Conservation (phyloP, 92 coral and sea anemone genomes). For the Epizoanthus rinbou region DNA sequence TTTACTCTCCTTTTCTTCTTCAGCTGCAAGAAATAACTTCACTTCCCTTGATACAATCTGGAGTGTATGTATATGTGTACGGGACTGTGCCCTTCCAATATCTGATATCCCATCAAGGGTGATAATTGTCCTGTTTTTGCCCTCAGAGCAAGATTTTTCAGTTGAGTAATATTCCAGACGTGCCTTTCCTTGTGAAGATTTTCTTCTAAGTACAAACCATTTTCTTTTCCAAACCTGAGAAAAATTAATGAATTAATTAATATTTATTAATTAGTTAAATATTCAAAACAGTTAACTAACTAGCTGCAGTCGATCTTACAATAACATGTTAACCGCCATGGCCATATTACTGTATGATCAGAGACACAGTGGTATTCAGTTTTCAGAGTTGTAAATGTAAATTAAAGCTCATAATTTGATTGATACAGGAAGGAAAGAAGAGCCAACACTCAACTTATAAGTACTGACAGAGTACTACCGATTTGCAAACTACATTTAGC, state of each 20-base stretch:
- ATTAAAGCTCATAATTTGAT: no score
- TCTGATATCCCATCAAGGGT: slow-evolving; percentile 81
- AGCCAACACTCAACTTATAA: no score
- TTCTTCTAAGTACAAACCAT: slow-evolving; percentile 93
- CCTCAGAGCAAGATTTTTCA: slow-evolving; percentile 87
- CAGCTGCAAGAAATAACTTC: slow-evolving; percentile 85
- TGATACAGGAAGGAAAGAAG: no score
- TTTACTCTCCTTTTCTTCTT: slow-evolving; percentile 67
- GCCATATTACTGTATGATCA: no score
- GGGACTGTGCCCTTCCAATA: slow-evolving; percentile 78
- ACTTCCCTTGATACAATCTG: slow-evolving; percentile 76
- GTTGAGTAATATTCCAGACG: slow-evolving; percentile 90
- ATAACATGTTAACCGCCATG: no score
- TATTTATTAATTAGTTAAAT: neutral
- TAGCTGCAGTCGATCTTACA: no score
- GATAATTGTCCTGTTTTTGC: slow-evolving; percentile 82
- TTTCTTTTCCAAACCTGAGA: slow-evolving; percentile 94
- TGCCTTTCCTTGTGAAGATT: slow-evolving; percentile 79
- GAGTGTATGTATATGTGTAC: slow-evolving; percentile 80
- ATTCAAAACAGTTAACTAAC: no score
- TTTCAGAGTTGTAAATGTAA: no score
- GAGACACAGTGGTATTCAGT: no score
- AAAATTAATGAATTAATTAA: neutral
- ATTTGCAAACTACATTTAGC: no score
- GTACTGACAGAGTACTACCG: no score